A percentile compares a stretch with the other conserved stretches of the same genome.
phyloP scores from a whole-genome alignment of 2,888 invertebrate genomes.

The Chironomus tentans region DNA sequence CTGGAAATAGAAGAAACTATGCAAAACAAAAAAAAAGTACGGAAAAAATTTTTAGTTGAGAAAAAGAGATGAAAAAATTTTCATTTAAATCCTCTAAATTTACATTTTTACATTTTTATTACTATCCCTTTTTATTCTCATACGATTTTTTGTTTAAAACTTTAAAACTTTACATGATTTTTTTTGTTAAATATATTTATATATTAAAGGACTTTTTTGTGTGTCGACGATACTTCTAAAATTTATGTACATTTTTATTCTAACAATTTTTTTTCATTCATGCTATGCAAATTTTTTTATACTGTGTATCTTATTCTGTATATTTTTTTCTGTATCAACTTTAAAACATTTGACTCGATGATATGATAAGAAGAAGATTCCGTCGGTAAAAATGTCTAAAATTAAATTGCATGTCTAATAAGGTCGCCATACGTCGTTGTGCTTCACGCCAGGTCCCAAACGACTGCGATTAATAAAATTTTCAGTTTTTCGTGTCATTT shows the following conservation, averaged over 20 bases:
- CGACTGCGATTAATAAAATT: constrained; percentile 4
- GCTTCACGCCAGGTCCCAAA: constrained; percentile 7
- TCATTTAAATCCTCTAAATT: constrained; percentile 17
- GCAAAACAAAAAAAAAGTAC: background rate
- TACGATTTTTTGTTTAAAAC: constrained; percentile 5
- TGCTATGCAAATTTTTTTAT: too few relatives aligned
- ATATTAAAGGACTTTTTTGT: background rate
- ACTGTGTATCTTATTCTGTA: too few relatives aligned
- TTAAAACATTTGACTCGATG: background rate
- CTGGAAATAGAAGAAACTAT: background rate
- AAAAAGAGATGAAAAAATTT: background rate
- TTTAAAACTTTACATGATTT: constrained; percentile 18
- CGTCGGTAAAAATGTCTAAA: constrained; percentile 6
- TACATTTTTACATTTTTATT: constrained; percentile 23
- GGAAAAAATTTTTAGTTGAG: background rate
- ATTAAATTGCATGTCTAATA: constrained; percentile 1
- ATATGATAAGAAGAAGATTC: constrained; percentile 11
- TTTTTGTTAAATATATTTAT: background rate
- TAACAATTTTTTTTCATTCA: too few relatives aligned
- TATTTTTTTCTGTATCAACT: background rate
- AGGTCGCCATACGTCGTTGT: constrained; percentile 26
- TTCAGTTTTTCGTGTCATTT: constrained; percentile 7
- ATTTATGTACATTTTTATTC: background rate
- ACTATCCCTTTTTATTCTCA: constrained; percentile 9
- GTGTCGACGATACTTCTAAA: background rate